Evolutionary conservation across 1,140 invertebrate genomes (phyloP).

Genomic region (Eurosta solidaginis): DNA sequence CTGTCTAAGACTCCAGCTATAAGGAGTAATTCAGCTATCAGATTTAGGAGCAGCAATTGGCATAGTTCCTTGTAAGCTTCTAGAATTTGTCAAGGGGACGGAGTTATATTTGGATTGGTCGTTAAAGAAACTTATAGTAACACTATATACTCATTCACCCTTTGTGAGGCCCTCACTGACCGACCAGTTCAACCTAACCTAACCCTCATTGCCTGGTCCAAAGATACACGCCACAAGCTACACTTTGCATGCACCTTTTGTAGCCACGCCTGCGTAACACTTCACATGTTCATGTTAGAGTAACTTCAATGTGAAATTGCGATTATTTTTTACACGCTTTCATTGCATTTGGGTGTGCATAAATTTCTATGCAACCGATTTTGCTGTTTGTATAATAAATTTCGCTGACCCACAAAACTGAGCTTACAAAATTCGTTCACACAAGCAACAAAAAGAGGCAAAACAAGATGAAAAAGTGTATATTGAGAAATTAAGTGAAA

Average conservation of each 20-base stretch:
- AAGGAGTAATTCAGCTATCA: too few species aligned
- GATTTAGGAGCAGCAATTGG: too few species aligned
- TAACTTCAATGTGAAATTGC: background rate
- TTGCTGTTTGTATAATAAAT: background rate
- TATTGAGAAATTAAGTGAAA: background rate
- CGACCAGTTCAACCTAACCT: too few species aligned
- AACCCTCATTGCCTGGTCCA: too few species aligned
- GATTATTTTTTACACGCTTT: slow-evolving; percentile 10
- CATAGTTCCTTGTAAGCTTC: too few species aligned
- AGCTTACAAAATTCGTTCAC: background rate
- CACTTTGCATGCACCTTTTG: background rate
- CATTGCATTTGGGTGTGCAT: background rate
- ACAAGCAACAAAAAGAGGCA: background rate
- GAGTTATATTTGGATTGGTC: too few species aligned
- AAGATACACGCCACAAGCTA: too few species aligned
- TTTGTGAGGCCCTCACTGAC: too few species aligned
- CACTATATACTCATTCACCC: too few species aligned
- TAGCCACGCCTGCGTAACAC: background rate
- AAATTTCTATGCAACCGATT: background rate
- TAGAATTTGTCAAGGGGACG: too few species aligned
- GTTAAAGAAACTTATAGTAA: too few species aligned
- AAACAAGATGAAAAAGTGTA: background rate
- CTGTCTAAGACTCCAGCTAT: too few species aligned
- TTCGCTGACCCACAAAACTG: slow-evolving; percentile 17
- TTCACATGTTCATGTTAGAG: background rate